phyloP scores from a whole-genome alignment of 1,140 invertebrate species.

The Berghia stephanieae region DNA sequence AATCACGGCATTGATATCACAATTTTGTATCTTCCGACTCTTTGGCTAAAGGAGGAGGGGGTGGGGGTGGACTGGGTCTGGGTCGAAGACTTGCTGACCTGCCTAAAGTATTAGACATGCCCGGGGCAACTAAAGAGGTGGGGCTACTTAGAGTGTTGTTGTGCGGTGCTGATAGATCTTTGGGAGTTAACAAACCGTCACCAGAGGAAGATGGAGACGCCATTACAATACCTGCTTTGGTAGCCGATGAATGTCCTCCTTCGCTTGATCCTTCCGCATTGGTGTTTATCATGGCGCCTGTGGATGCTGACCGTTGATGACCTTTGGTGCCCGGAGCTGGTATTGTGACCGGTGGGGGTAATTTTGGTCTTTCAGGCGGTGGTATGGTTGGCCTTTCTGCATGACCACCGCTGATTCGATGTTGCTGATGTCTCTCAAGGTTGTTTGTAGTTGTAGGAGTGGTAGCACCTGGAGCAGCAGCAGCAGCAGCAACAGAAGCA shows the following conservation, averaged over 20 bases:
- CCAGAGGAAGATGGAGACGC: no score
- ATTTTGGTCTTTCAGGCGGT: slow-evolving; percentile 32
- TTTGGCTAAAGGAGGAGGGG: slow-evolving; percentile 23
- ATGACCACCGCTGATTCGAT: slow-evolving; percentile 32
- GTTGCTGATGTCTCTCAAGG: no score
- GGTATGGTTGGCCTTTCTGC: slow-evolving; percentile 38
- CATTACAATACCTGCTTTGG: no score
- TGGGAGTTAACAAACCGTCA: no score
- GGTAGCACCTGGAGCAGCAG: no score
- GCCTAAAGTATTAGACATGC: slow-evolving; percentile 16
- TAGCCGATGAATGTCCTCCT: no score
- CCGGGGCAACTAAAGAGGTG: slow-evolving; percentile 6
- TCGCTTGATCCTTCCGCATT: slow-evolving; percentile 2
- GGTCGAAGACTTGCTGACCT: slow-evolving; percentile 12
- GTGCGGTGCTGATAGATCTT: no score
- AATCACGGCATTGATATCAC: slow-evolving; percentile 20
- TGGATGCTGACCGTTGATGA: slow-evolving; percentile 56
- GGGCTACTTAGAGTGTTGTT: no score
- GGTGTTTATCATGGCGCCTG: slow-evolving; percentile 43
- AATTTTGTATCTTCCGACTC: slow-evolving; percentile 34
- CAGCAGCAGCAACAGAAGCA: no score
- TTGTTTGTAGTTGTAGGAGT: no score
- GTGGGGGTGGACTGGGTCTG: slow-evolving; percentile 23
- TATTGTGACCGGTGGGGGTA: slow-evolving; percentile 41
- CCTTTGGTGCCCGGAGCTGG: slow-evolving; percentile 41